Evolutionary conservation across 2,113 vertebrate species (phyloP).

Genomic region (Rhabdornis inornatus): DNA sequence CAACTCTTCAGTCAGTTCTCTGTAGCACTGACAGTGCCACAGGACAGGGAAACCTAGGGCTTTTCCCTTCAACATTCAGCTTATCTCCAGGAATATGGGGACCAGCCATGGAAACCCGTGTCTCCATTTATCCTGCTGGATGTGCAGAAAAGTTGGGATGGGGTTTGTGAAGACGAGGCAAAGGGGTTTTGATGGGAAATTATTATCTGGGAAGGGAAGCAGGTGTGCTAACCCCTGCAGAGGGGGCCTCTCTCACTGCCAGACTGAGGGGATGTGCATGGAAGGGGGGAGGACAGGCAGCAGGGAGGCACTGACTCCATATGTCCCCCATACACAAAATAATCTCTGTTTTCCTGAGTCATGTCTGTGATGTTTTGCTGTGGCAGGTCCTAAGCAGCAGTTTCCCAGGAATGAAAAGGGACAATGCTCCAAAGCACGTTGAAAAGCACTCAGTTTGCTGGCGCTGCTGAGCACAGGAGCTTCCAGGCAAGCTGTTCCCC

Average conservation of each 20-base stretch:
- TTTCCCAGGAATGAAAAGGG: neutral
- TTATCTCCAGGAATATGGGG: neutral
- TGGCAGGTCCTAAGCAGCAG: neutral
- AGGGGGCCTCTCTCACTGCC: accelerated
- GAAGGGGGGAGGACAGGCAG: neutral
- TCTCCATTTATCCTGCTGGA: neutral
- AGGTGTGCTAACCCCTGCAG: neutral
- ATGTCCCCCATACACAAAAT: neutral
- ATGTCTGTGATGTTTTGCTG: neutral
- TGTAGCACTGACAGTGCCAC: neutral
- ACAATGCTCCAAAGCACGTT: neutral
- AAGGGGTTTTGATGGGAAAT: neutral
- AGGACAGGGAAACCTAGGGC: neutral
- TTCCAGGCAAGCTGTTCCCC: neutral
- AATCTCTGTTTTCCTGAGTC: neutral
- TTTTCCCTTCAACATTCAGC: neutral
- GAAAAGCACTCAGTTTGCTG: neutral
- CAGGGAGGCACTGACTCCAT: neutral
- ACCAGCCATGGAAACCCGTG: neutral
- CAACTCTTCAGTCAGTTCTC: neutral
- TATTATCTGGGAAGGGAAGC: accelerated
- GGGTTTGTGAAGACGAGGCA: neutral
- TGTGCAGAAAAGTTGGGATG: neutral
- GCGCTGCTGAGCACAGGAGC: accelerated
- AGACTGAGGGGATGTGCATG: accelerated